Percentiles rank a stretch among this genome's conserved stretches.
Evolutionary conservation across 2,888 invertebrate species (phyloP).

Genomic region (Arge pagana): DNA sequence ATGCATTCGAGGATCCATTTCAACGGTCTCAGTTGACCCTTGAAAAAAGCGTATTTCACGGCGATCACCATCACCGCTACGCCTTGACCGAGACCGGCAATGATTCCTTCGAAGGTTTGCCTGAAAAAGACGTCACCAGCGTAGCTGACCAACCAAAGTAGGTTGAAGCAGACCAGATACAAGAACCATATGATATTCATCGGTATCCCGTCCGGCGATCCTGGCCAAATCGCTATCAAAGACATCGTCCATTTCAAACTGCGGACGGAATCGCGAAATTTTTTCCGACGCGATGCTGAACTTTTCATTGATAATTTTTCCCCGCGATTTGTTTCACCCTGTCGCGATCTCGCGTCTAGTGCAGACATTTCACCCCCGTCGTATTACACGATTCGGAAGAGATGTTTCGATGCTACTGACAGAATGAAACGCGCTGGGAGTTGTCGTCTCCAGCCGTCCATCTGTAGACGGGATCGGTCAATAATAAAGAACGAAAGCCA

Average conservation of each 20-base stretch:
- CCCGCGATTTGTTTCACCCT: no score
- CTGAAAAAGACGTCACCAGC: background rate
- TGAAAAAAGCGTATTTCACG: conserved; percentile 7
- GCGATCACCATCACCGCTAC: conserved; percentile 4
- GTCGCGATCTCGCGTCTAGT: no score
- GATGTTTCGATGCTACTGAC: no score
- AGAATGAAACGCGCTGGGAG: no score
- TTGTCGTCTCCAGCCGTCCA: no score
- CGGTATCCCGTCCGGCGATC: background rate
- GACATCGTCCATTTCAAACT: conserved; percentile 3
- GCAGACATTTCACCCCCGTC: no score
- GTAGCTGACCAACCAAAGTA: background rate
- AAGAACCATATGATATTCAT: conserved; percentile 3
- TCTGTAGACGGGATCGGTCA: no score
- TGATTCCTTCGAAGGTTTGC: background rate
- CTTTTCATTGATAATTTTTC: no score
- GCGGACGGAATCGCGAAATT: background rate
- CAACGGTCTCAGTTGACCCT: conserved; percentile 1
- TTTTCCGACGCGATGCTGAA: background rate
- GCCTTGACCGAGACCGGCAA: conserved; percentile 8
- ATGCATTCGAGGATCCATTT: conserved; percentile 4
- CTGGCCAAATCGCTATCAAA: conserved; percentile 9
- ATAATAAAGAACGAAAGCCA: no score
- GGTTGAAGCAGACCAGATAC: background rate
- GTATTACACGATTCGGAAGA: no score